phyloP scores from a whole-genome alignment of 2,888 invertebrate species.

The Apamea anceps region DNA sequence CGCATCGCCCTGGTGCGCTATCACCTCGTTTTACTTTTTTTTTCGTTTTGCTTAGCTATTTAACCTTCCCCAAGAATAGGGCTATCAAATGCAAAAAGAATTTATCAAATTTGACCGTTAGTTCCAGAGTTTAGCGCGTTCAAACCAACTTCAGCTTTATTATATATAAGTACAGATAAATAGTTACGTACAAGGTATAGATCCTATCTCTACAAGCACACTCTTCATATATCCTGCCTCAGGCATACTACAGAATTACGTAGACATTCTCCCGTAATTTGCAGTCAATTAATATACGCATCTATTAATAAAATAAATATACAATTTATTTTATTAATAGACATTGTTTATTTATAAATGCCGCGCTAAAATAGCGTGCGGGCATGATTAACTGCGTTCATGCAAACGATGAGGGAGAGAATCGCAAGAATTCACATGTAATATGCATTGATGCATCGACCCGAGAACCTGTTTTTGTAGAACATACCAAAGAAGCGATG shows the following conservation, averaged over 20 bases:
- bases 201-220: constrained; percentile 15
- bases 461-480: constrained; percentile 69
- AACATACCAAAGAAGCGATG: constrained; percentile 74
- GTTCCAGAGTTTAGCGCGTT: too few species aligned
- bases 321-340: constrained; percentile 47
- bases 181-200: too few species aligned
- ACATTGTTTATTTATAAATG: constrained; percentile 63
- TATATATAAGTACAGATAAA: too few species aligned
- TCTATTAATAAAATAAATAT: constrained; percentile 41
- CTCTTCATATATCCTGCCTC: neutral
- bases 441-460: constrained; percentile 69
- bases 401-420: constrained; percentile 70
- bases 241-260: constrained; percentile 5
- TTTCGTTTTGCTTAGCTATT: too few species aligned
- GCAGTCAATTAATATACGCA: constrained; percentile 19
- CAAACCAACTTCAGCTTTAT: too few species aligned
- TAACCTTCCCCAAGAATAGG: too few species aligned
- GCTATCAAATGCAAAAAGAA: too few species aligned
- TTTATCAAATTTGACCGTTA: too few species aligned
- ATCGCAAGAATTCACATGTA: constrained; percentile 69
- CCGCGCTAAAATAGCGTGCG: constrained; percentile 58
- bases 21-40: too few species aligned
- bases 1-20: too few species aligned
- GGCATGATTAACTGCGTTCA: constrained; percentile 58
- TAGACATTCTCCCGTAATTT: constrained; percentile 19